Conservation (phyloP, 2,888 invertebrate species). For the Hypomecis punctinalis region DNA sequence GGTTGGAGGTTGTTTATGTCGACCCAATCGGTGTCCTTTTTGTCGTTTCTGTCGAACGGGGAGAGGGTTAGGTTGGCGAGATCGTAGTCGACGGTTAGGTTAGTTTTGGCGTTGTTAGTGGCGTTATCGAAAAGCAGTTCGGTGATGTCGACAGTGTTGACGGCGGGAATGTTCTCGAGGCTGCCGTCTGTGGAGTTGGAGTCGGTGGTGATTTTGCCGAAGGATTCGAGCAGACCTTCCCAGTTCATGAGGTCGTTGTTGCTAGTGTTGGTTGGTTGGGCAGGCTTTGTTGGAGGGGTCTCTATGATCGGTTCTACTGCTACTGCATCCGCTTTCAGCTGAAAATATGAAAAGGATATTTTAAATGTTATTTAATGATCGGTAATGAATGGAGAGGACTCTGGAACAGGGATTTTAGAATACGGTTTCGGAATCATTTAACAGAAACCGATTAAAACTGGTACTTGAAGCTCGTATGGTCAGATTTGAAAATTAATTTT, state of each 20-base stretch:
- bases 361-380: not conserved
- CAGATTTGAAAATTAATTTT: no score
- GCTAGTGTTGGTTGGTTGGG: slow-evolving; percentile 47
- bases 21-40: slow-evolving; percentile 62
- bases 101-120: slow-evolving; percentile 61
- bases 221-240: slow-evolving; percentile 78
- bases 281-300: slow-evolving; percentile 42
- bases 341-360: slow-evolving; percentile 36
- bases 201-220: slow-evolving; percentile 76
- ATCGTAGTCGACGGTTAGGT: slow-evolving; percentile 68
- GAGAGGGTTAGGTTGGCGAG: slow-evolving; percentile 64
- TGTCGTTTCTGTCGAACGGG: slow-evolving; percentile 63
- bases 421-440: no score
- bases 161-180: slow-evolving; percentile 68
- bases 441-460: no score
- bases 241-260: slow-evolving; percentile 69
- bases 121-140: slow-evolving; percentile 72
- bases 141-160: slow-evolving; percentile 71
- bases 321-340: slow-evolving; percentile 60
- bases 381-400: not conserved
- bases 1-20: slow-evolving; percentile 62
- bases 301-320: slow-evolving; percentile 50
- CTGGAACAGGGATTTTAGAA: no score
- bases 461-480: no score
- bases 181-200: slow-evolving; percentile 76